A percentile compares a stretch with the other conserved stretches of the same genome.
Evolutionary conservation across 30 jellyfish, hydroid and myxozoan species (phyloP).

Genomic region (Nemopilema nomurai): DNA sequence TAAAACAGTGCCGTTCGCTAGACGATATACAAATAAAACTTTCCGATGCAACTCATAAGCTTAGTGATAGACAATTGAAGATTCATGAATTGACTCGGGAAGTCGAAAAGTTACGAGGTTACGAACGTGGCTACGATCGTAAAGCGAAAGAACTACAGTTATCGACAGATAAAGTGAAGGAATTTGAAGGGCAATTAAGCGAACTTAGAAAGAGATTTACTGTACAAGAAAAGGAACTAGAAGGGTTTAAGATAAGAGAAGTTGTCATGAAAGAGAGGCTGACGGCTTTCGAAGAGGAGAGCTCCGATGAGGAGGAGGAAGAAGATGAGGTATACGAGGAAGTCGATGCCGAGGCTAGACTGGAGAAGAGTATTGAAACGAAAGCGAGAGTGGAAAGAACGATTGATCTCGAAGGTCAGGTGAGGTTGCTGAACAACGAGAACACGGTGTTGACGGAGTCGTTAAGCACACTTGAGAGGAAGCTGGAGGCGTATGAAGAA

Average conservation of each 20-base stretch:
- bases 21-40: conserved; percentile 86
- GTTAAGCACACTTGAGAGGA: conserved; percentile 24
- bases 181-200: conserved; percentile 51
- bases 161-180: conserved; percentile 64
- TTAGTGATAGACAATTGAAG: conserved; percentile 96
- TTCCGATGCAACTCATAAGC: conserved; percentile 97
- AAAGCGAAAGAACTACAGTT: conserved; percentile 79
- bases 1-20: conserved; percentile 81
- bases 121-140: conserved; percentile 79
- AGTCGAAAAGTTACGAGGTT: conserved; percentile 80
- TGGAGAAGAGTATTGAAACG: conserved; percentile 77
- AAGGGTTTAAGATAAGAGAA: conserved; percentile 84
- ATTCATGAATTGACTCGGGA: conserved; percentile 95
- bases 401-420: conserved; percentile 84
- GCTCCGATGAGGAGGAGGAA: conserved; percentile 82
- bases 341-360: conserved; percentile 48
- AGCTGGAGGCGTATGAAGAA: conserved; percentile 26
- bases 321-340: conserved; percentile 75
- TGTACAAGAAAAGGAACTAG: conserved; percentile 80
- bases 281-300: conserved; percentile 83
- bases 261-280: conserved; percentile 94
- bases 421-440: conserved; percentile 66
- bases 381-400: conserved; percentile 73
- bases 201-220: conserved; percentile 72
- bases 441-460: conserved; percentile 50